phyloP scores from a whole-genome alignment of 2,888 invertebrate species.

The Tolmerus cingulatus region DNA sequence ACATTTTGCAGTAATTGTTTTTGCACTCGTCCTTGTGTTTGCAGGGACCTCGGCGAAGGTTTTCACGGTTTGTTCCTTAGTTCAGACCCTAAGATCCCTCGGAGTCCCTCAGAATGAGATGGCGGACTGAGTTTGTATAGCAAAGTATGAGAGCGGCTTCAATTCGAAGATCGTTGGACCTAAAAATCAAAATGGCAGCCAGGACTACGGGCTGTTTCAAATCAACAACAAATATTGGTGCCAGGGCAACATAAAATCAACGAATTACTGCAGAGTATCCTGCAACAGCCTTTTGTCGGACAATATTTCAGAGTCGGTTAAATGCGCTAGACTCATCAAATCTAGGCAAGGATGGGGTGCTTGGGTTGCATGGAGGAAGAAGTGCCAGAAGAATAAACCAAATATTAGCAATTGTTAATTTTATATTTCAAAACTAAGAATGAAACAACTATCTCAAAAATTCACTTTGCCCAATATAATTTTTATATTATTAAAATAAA shows the following conservation, averaged over 20 bases:
- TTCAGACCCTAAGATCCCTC: conserved; percentile 57
- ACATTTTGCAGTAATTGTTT: background rate
- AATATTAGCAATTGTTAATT: background rate
- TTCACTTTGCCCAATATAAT: too few relatives aligned
- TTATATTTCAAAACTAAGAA: background rate
- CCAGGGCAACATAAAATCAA: conserved; percentile 49
- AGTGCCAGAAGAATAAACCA: conserved; percentile 44
- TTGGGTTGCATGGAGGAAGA: conserved; percentile 52
- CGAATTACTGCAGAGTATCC: conserved; percentile 58
- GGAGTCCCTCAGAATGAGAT: conserved; percentile 58
- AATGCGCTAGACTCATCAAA: conserved; percentile 51
- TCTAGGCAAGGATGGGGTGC: conserved; percentile 50
- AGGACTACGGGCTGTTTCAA: conserved; percentile 62
- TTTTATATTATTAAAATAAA: too few relatives aligned
- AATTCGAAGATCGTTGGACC: conserved; percentile 64
- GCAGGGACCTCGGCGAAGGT: conserved; percentile 47
- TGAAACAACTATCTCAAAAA: too few relatives aligned
- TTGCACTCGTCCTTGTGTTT: background rate
- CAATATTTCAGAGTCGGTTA: conserved; percentile 55
- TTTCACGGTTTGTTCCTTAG: conserved; percentile 56
- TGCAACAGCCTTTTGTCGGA: conserved; percentile 57
- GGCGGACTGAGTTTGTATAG: conserved; percentile 58
- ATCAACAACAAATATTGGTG: conserved; percentile 63
- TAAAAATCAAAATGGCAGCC: conserved; percentile 64
- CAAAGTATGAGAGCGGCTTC: conserved; percentile 59